Percentiles rank a stretch among this genome's conserved stretches.
phyloP scores from a whole-genome alignment of 2,797 vertebrate species.

The Ceyx erithaca region DNA sequence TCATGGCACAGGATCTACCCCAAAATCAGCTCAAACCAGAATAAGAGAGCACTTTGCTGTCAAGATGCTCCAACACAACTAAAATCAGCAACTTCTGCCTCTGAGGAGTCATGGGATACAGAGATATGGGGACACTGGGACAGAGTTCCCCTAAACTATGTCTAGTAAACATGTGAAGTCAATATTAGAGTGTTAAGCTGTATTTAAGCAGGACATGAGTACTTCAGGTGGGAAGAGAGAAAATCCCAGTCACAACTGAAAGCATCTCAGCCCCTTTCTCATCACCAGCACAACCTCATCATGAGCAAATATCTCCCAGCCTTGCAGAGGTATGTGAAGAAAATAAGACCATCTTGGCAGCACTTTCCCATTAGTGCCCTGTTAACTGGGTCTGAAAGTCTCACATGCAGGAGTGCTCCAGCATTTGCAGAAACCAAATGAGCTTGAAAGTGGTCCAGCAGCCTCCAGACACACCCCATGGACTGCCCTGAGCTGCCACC shows the following conservation, averaged over 20 bases:
- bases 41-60: rapidly evolving
- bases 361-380: not conserved
- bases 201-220: not conserved
- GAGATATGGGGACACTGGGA: not conserved
- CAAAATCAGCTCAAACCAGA: rapidly evolving
- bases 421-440: not conserved
- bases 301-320: not conserved
- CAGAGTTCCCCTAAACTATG: rapidly evolving
- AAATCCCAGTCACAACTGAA: not conserved
- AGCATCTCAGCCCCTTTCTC: not conserved
- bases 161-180: not conserved
- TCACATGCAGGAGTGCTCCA: not conserved
- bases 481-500: not conserved
- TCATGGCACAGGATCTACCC: not conserved
- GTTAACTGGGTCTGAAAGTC: not conserved
- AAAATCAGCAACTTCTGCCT: not conserved
- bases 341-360: not conserved
- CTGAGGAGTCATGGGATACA: not conserved
- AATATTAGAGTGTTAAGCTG: rapidly evolving
- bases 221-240: not conserved
- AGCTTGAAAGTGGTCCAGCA: not conserved
- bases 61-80: rapidly evolving
- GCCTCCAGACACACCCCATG: not conserved
- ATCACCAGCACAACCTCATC: not conserved
- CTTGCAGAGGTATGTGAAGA: not conserved